Percentiles rank a stretch among this genome's conserved stretches.
Evolutionary conservation across 2,888 invertebrate genomes (phyloP).

Genomic region (Clusia tigrina): DNA sequence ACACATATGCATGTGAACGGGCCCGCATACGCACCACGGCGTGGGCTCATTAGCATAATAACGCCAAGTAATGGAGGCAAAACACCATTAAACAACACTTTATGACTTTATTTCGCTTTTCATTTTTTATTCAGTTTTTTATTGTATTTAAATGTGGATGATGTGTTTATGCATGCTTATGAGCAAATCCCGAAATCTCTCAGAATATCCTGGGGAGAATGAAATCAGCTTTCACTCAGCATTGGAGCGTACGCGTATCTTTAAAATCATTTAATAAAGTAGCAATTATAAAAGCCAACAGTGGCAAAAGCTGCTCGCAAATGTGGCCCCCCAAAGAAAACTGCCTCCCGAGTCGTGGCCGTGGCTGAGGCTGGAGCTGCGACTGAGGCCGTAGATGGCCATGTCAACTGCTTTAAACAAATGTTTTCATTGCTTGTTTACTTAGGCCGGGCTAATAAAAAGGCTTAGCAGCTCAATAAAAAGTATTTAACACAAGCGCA

Average conservation of each 20-base stretch:
- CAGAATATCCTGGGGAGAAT: too few relatives aligned
- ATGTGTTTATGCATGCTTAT: slow-evolving; percentile 7
- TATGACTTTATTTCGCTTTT: slow-evolving; percentile 57
- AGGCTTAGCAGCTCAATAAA: slow-evolving; percentile 63
- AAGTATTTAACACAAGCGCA: slow-evolving; percentile 64
- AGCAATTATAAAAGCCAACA: too few relatives aligned
- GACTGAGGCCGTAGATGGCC: too few relatives aligned
- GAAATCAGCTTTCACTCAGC: too few relatives aligned
- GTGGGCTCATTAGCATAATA: slow-evolving; percentile 63
- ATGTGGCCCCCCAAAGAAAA: too few relatives aligned
- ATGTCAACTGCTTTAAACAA: slow-evolving; percentile 40
- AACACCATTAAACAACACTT: slow-evolving; percentile 64
- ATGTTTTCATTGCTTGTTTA: slow-evolving; percentile 45
- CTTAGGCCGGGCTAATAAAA: slow-evolving; percentile 58
- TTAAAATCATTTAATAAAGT: too few relatives aligned
- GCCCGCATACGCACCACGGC: slow-evolving; percentile 58
- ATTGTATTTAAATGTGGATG: neutral
- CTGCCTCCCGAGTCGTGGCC: too few relatives aligned
- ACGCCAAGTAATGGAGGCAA: slow-evolving; percentile 60
- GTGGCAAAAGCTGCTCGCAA: too few relatives aligned
- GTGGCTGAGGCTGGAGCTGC: too few relatives aligned
- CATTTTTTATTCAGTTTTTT: neutral
- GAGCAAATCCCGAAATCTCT: neutral
- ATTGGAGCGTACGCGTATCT: too few relatives aligned
- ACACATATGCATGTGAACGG: too few relatives aligned